Base-by-base conservation (phyloP, 2,888 invertebrate species). In the Epiblema foenella region DNA sequence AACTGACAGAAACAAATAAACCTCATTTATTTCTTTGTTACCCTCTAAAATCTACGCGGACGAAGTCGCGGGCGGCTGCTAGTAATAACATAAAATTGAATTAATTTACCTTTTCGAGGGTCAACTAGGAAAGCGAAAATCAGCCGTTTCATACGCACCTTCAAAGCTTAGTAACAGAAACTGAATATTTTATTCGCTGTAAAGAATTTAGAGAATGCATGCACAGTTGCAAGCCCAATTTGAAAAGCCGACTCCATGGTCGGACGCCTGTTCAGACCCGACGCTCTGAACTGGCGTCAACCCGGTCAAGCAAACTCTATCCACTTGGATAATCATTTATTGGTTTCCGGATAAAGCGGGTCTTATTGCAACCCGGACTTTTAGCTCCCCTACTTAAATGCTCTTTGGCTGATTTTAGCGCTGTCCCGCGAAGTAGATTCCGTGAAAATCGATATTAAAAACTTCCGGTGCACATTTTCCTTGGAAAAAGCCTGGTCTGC, bases 281-380 rank as follows among this genome's bases (percentile, higher is more conserved):
- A n/a, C n/a, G n/a, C n/a, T n/a, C n/a, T n/a, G 46, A 70, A 54
- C 65, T 66, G 70, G 65, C 65, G 60, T 29, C 42, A 57, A 65
- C 62, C 49, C 71, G 71, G 71, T 71, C 71, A 67, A 71, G 71
- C 71, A 71, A 71, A 62, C 71, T 71, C 71, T 67, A 71, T 71
- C 71, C 66, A 67, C 49, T 62, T 62, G 71, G 71, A 71, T 71
- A 71, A 71, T 71, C 71, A 71, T 71, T 71, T 71, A 71, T 71
- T 71, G 71, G 71, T 67, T 71, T 62, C 71, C 71, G 71, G 62
- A 62, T 57, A 60, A 29, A 67, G 56, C 67, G 51, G 67, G 29
- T 57, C 62, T 71, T 71, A 67, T 67, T 71, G 59, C 63, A 59
- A 39, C 67, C 66, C 33, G 29, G 69, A 60, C 60, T 59, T 52